A percentile compares a stretch with the other conserved stretches of the same genome.
phyloP scores from a whole-genome alignment of 2,113 vertebrate species.

The Conger conger region DNA sequence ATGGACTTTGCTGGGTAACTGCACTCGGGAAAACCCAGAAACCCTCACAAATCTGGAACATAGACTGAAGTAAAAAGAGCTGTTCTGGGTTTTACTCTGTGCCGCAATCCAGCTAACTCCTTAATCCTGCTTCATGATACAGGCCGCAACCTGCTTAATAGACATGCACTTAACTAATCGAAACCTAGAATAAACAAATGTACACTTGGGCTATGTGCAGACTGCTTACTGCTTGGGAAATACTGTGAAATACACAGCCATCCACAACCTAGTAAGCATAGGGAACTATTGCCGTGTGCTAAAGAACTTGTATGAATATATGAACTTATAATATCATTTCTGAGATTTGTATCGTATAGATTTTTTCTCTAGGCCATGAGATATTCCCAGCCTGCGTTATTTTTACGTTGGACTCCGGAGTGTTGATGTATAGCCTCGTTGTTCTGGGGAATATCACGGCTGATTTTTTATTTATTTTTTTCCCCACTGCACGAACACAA shows the following conservation, averaged over 20 bases:
- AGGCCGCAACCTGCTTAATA: neutral
- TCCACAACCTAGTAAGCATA: too few relatives aligned
- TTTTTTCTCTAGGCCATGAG: neutral
- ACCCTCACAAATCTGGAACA: too few relatives aligned
- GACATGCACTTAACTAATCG: too few relatives aligned
- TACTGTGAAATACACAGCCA: neutral
- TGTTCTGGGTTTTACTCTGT: too few relatives aligned
- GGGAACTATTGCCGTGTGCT: neutral
- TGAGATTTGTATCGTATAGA: neutral
- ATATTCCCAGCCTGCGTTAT: neutral
- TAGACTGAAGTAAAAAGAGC: too few relatives aligned
- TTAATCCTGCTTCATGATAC: neutral
- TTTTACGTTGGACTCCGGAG: neutral
- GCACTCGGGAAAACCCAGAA: too few relatives aligned
- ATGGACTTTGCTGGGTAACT: too few relatives aligned
- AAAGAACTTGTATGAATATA: neutral
- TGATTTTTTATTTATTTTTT: neutral
- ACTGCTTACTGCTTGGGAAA: neutral
- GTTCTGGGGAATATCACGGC: neutral
- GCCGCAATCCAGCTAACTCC: too few relatives aligned
- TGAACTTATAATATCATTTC: too few relatives aligned
- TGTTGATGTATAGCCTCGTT: constrained; percentile 13
- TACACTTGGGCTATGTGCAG: too few relatives aligned
- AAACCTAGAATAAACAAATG: too few relatives aligned
- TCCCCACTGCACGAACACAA: constrained; percentile 26